Conservation (phyloP, 2,113 vertebrate genomes). For the Conger conger region DNA sequence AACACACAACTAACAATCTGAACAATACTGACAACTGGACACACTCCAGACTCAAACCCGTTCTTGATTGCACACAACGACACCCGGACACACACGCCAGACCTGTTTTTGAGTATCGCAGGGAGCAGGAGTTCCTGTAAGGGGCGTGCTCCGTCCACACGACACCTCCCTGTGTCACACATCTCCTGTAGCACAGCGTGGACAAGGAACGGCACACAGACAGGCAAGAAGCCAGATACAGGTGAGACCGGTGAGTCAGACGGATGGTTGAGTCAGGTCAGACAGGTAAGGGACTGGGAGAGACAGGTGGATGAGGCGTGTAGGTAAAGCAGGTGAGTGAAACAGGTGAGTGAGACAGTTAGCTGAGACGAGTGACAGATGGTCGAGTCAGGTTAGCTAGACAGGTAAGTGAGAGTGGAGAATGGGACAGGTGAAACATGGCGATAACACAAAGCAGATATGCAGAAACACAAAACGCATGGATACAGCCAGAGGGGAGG, state of each 20-base stretch:
- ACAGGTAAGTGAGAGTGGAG: neutral
- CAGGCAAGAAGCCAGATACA: too few relatives aligned
- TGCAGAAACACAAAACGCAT: too few relatives aligned
- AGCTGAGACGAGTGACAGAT: too few relatives aligned
- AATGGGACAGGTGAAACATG: neutral
- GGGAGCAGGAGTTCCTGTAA: conserved; percentile 78
- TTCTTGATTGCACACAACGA: too few relatives aligned
- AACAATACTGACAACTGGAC: conserved; percentile 41
- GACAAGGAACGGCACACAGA: neutral
- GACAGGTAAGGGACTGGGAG: neutral
- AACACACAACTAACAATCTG: too few relatives aligned
- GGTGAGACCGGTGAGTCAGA: neutral
- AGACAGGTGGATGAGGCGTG: neutral
- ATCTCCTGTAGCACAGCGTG: conserved; percentile 70
- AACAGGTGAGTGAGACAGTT: too few relatives aligned
- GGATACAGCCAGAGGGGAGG: too few relatives aligned
- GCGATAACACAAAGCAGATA: neutral
- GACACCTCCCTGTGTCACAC: conserved; percentile 63
- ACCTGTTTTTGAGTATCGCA: conserved; percentile 67
- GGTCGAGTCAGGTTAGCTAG: too few relatives aligned
- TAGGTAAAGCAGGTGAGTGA: too few relatives aligned
- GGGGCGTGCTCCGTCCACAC: conserved; percentile 53
- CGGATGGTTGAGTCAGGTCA: neutral
- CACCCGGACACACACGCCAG: too few relatives aligned
- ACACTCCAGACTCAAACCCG: conserved; percentile 60